Conservation (phyloP, 2,888 invertebrate genomes). For the Spilarctia lutea region DNA sequence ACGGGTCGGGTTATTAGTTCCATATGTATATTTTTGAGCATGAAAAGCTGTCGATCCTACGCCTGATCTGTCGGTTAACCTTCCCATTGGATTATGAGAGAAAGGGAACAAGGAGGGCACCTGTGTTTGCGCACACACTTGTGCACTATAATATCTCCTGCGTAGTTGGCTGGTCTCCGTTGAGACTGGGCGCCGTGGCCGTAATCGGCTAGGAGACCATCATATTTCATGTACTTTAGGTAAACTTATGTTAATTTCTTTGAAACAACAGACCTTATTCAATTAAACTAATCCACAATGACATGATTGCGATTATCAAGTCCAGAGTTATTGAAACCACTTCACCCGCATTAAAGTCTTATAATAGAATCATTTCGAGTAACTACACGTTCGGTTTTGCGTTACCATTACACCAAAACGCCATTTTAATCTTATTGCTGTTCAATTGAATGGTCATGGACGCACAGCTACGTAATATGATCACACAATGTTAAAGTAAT, state of each 20-base stretch:
- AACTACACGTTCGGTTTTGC: slow-evolving; percentile 42
- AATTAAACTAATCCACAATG: slow-evolving; percentile 1
- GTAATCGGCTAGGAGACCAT: no score
- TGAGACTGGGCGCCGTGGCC: no score
- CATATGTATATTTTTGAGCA: no score
- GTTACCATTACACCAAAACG: slow-evolving; percentile 39
- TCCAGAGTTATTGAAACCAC: slow-evolving; percentile 26
- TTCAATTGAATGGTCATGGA: slow-evolving; percentile 38
- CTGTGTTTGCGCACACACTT: no score
- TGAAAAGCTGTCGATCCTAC: no score
- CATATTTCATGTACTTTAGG: not conserved
- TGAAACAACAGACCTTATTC: no score
- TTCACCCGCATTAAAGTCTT: slow-evolving; percentile 31
- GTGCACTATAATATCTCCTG: no score
- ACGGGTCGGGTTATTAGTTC: no score
- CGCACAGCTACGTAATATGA: slow-evolving; percentile 35
- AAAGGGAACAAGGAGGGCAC: no score
- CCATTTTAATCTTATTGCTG: slow-evolving; percentile 53
- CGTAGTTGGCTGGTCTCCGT: no score
- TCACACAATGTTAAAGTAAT: slow-evolving; percentile 38
- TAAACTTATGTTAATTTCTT: not conserved
- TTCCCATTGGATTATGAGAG: no score
- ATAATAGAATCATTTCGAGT: slow-evolving; percentile 54
- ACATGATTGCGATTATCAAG: slow-evolving; percentile 13
- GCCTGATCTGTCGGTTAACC: no score